Conservation (phyloP, 2,888 invertebrate species). For the Andrena chrysosceles region DNA sequence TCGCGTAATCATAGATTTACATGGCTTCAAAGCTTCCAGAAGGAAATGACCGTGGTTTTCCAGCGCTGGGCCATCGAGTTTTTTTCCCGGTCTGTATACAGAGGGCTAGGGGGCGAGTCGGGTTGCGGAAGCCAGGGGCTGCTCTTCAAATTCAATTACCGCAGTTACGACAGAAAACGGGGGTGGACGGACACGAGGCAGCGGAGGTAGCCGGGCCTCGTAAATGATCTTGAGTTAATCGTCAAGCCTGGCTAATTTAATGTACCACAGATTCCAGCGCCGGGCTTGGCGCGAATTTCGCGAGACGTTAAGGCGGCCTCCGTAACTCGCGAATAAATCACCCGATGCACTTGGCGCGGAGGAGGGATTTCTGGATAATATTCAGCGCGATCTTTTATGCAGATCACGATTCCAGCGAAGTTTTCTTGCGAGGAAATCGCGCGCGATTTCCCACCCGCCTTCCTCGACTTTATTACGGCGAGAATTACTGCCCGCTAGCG, state of each 20-base stretch:
- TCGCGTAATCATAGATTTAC: neutral
- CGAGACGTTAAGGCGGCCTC: conserved; percentile 26
- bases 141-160: conserved; percentile 70
- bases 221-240: conserved; percentile 76
- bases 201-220: conserved; percentile 45
- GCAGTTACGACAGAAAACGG: conserved; percentile 42
- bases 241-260: conserved; percentile 62
- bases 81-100: conserved; percentile 14
- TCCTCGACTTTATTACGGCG: too few species aligned
- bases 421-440: too few species aligned
- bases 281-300: conserved; percentile 38
- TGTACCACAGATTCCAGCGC: conserved; percentile 52
- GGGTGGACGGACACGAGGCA: conserved; percentile 33
- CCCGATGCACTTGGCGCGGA: neutral
- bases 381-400: neutral
- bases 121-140: conserved; percentile 42
- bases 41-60: conserved; percentile 4
- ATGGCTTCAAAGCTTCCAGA: neutral
- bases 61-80: conserved; percentile 10
- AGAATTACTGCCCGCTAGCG: too few species aligned
- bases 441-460: too few species aligned
- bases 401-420: too few species aligned
- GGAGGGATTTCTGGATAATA: neutral
- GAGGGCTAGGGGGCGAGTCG: conserved; percentile 24
- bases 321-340: conserved; percentile 35